A percentile compares a stretch with the other conserved stretches of the same genome.
Evolutionary conservation across 2,888 invertebrate genomes (phyloP).

Genomic region (Nymphalis urticae): DNA sequence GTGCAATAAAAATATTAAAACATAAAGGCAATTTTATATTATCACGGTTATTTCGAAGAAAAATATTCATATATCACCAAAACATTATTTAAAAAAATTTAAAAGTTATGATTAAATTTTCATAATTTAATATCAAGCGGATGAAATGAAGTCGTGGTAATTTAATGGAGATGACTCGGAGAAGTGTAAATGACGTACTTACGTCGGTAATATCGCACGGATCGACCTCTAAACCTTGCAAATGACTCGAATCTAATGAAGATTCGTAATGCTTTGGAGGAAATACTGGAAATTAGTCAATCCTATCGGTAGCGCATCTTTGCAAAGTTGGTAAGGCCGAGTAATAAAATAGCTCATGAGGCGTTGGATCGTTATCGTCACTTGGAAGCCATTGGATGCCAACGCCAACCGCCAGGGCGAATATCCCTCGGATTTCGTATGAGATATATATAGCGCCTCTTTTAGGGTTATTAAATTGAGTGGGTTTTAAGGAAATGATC

Average conservation of each 20-base stretch:
- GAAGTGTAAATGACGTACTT: constrained; percentile 72
- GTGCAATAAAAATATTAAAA: background rate
- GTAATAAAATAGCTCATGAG: constrained; percentile 78
- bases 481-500: constrained; percentile 78
- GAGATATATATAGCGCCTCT: constrained; percentile 74
- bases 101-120: constrained; percentile 56
- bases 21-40: background rate
- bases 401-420: constrained; percentile 61
- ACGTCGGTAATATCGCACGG: constrained; percentile 62
- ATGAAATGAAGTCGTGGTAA: constrained; percentile 53
- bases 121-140: constrained; percentile 49
- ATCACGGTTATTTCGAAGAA: background rate
- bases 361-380: constrained; percentile 64
- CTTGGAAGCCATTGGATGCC: constrained; percentile 49
- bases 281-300: constrained; percentile 76
- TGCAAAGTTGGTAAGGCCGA: constrained; percentile 64
- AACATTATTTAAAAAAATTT: constrained; percentile 42
- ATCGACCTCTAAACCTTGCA: constrained; percentile 67
- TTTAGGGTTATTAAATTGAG: constrained; percentile 78
- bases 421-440: constrained; percentile 75
- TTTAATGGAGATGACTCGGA: constrained; percentile 51
- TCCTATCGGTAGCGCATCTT: constrained; percentile 70
- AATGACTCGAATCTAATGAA: constrained; percentile 70
- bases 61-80: background rate
- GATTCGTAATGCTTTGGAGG: constrained; percentile 59